Conservation (phyloP, 2,888 invertebrate species). For the Dusona sp. region DNA sequence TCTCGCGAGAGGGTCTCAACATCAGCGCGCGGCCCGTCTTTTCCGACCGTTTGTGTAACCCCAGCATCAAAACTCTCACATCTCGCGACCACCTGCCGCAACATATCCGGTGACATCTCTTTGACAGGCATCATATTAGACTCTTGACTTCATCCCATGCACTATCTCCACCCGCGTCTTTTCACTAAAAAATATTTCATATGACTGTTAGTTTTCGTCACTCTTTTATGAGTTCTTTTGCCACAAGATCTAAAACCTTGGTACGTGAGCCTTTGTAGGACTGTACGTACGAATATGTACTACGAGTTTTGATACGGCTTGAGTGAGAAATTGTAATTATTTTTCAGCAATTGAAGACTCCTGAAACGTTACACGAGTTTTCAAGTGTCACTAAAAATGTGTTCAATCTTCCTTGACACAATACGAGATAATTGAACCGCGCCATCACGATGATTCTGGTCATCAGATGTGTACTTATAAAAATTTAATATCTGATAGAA, state of each 20-base stretch:
- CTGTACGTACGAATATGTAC: neutral
- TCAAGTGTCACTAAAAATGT: neutral
- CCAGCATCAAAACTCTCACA: conserved; percentile 46
- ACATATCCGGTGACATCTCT: conserved; percentile 58
- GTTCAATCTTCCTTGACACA: neutral
- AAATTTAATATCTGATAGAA: neutral
- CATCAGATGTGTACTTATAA: neutral
- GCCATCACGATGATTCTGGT: neutral
- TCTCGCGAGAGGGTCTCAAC: conserved; percentile 54
- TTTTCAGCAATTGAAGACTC: neutral
- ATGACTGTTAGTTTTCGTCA: conserved; percentile 9
- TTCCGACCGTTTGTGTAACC: conserved; percentile 52
- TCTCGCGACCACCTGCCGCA: conserved; percentile 65
- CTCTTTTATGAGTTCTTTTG: neutral
- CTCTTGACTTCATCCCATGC: conserved; percentile 34
- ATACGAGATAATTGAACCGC: neutral
- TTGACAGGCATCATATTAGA: conserved; percentile 66
- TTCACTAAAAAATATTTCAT: neutral
- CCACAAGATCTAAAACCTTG: neutral
- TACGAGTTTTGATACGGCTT: neutral
- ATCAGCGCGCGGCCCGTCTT: conserved; percentile 26
- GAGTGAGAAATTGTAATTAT: neutral
- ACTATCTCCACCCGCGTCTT: conserved; percentile 5
- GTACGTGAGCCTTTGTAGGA: neutral
- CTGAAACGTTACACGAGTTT: neutral